Conservation (phyloP, 2,113 vertebrate species). For the Pleuronectes platessa region DNA sequence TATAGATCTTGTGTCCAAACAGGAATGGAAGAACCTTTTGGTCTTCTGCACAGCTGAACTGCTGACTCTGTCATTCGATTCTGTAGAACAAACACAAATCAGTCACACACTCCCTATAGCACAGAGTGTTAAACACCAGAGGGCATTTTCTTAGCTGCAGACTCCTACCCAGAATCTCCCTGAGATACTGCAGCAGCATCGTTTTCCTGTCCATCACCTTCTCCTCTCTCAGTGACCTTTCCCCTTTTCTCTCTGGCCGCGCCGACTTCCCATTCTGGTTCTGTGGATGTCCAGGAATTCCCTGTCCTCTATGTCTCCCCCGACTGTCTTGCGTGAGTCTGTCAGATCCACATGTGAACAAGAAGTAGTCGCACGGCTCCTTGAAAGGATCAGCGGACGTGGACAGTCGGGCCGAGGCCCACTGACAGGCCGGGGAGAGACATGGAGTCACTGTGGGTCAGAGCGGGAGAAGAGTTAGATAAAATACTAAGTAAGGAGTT, state of each 20-base stretch:
- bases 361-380: conserved; percentile 83
- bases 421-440: conserved; percentile 72
- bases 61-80: conserved; percentile 46
- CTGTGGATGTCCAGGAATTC: conserved; percentile 35
- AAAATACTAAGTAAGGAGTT: not conserved
- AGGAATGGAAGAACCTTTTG: conserved; percentile 86
- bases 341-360: conserved; percentile 77
- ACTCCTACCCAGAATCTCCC: conserved; percentile 75
- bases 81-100: conserved; percentile 61
- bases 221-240: conserved; percentile 19
- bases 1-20: conserved; percentile 85
- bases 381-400: conserved; percentile 80
- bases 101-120: not conserved
- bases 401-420: conserved; percentile 71
- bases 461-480: conserved; percentile 29
- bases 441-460: conserved; percentile 69
- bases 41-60: conserved; percentile 85
- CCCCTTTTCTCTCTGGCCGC: conserved; percentile 3
- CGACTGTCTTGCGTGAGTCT: conserved; percentile 19
- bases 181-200: conserved; percentile 69
- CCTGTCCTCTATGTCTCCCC: conserved; percentile 51
- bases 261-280: conserved; percentile 14
- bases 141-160: not conserved
- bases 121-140: not conserved
- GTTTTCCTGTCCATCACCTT: conserved; percentile 65